Evolutionary conservation across 2,113 vertebrate genomes (phyloP).

Genomic region (Brachyistius frenatus): DNA sequence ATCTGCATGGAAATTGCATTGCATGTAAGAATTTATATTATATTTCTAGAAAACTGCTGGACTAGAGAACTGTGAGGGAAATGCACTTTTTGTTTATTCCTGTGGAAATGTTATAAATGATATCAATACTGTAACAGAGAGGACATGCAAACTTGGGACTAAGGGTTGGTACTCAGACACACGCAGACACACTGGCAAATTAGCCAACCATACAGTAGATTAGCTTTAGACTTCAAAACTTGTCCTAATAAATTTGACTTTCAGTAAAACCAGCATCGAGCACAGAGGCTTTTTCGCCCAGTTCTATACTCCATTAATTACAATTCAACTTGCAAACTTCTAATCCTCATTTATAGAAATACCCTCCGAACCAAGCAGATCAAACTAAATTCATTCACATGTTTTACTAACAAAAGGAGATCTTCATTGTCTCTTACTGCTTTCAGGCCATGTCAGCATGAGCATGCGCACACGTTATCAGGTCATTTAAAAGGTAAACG

Average conservation of each 20-base stretch:
- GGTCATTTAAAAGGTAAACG: constrained; percentile 72
- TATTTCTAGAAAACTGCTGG: too few species aligned
- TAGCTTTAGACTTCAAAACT: background rate
- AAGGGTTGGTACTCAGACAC: background rate
- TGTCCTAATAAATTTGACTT: background rate
- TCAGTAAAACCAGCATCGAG: background rate
- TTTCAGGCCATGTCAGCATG: constrained; percentile 19
- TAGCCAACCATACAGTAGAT: background rate
- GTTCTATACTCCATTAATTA: too few species aligned
- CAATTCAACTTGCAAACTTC: too few species aligned
- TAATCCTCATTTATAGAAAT: too few species aligned
- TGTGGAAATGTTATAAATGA: background rate
- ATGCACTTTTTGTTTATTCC: background rate
- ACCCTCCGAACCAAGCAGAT: too few species aligned
- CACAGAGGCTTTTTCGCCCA: too few species aligned
- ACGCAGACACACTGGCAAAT: background rate
- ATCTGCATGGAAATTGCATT: too few species aligned
- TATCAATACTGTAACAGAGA: background rate
- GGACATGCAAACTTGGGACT: too few species aligned
- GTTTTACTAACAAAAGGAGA: background rate
- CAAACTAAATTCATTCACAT: background rate
- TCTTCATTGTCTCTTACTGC: background rate
- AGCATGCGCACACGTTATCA: constrained; percentile 51
- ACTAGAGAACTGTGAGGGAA: background rate
- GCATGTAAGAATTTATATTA: too few species aligned